phyloP scores from a whole-genome alignment of 1,140 invertebrate genomes.

The Caenorhabditis tropicalis region DNA sequence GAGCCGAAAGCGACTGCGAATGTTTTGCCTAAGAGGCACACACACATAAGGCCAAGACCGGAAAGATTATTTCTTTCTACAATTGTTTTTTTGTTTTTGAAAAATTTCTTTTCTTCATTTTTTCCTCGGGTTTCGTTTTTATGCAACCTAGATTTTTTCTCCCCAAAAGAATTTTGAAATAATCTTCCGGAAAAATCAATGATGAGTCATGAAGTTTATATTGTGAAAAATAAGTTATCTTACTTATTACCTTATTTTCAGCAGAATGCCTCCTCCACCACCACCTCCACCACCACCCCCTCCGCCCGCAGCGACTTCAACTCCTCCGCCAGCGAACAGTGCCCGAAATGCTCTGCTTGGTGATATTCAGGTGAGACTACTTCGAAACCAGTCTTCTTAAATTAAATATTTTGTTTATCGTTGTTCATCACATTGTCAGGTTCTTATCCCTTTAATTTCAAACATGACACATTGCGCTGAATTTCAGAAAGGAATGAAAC shows the following conservation, averaged over 20 bases:
- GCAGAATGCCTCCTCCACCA: constrained; percentile 4
- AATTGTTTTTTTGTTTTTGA: neutral
- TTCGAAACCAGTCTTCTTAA: too few species aligned
- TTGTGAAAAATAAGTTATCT: neutral
- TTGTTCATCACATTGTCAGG: too few species aligned
- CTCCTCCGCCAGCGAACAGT: neutral
- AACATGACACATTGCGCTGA: too few species aligned
- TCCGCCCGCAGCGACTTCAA: neutral
- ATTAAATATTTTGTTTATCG: too few species aligned
- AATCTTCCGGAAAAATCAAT: neutral
- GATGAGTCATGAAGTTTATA: neutral
- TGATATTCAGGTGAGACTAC: constrained; percentile 3
- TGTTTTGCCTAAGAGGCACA: neutral
- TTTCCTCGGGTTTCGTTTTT: neutral
- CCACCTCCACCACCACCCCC: constrained; percentile 4
- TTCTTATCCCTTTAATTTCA: too few species aligned
- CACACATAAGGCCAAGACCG: neutral
- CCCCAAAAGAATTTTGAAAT: neutral
- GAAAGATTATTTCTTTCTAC: constrained; percentile 9
- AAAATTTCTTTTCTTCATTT: neutral
- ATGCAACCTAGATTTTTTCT: neutral
- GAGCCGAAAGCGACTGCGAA: neutral
- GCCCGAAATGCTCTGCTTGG: constrained; percentile 23
- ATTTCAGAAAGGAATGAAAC: constrained; percentile 11
- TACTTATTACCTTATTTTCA: neutral